Evolutionary conservation across 2,113 vertebrate species (phyloP), one percentile per base, ranked within the genome.

Genomic region (Psophia crepitans): DNA sequence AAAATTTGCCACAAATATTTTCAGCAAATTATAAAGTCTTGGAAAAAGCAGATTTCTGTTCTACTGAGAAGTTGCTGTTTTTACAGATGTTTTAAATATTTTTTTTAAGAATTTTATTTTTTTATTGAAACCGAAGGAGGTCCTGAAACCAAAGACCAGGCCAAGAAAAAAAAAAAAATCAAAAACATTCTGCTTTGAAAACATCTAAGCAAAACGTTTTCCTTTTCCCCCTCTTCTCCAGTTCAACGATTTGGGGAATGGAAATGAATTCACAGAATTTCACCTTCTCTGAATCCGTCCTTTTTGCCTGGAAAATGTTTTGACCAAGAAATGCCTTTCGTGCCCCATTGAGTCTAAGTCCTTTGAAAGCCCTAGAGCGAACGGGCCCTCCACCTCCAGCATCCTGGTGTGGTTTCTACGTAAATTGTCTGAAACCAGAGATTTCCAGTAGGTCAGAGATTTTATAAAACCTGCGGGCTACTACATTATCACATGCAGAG

Each of bases 61-160:
- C 87, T 93, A 89, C 87, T 95, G 84, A 96, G 90, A 96, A 95
- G 80, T 7, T 70, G 57, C 54, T 97, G 93, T 96, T 97, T 96
- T 95, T 57, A 97, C 96, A 97, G 96, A 96, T 96, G 96, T 94
- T 97, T 96, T 85, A 90, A 91, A 93, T 95, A 87, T 94, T 93
- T 97, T 93, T 93, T 82, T 53, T 53, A 94, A 89, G 87, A 91
- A 90, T 96, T 95, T 91, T 24, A 27, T 92, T 92, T 96, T 96
- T 75, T 93, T 43, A 89, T 63, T 96, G 95, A 91, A 96, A 97
- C 90, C 88, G 79, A 96, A 97, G 96, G 96, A 97, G 95, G 90
- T 95, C 93, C 88, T 91, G 84, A 85, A 94, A 93, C 68, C 58
- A 79, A 90, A 63, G 63, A 85, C 82, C 33, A 33, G 81, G 89